Evolutionary conservation across 2,888 invertebrate species (phyloP), one percentile per base, ranked within the genome.

Genomic region (Teinopalpus imperialis): DNA sequence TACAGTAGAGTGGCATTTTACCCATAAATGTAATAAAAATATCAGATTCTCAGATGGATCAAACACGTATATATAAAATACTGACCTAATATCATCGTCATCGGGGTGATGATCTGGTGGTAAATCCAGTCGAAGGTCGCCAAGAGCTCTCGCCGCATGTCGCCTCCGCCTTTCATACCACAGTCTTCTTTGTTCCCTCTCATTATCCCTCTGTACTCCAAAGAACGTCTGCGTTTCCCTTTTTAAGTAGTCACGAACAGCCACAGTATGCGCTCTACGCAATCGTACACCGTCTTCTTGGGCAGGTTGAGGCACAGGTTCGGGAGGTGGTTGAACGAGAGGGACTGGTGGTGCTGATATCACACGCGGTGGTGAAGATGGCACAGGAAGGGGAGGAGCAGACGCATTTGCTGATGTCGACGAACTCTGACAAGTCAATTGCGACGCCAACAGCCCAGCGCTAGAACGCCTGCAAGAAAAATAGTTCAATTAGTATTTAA

Each of bases 171-270:
- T 90, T 69, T 95, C 95, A 65, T 93, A 88, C 96, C 96, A 96
- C 71, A 93, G 79, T 68, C 92, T 90, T 70, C 92, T 91, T 79
- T 94, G 93, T 66, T 92, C 91, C 61, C 91, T 91, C 73, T 95
- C 94, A 59, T 92, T 92, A 60, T 93, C 93, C 65, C 94, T 94
- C 66, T 94, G 94, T 46, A 97, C 93, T 10, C 96, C 96, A 74
- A 97, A 96, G 82, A 96, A 96, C 59, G 93, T 94, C 44, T 94
- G 94, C 45, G 95, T 94, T 74, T 95, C 95, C 57, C 92, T 90
- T 71, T 92, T 94, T 67, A 96, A 92, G 76, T 93, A 94, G 69
- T 93, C 85, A 53, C 87, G 71, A 34, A 88, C 86, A n/a, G 79
- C 85, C 5, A 82, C 74, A 0, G 86, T 85, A 55, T 86, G 82